Base-by-base conservation (phyloP, 2,888 invertebrate species). In the Drosophila meridiana region DNA sequence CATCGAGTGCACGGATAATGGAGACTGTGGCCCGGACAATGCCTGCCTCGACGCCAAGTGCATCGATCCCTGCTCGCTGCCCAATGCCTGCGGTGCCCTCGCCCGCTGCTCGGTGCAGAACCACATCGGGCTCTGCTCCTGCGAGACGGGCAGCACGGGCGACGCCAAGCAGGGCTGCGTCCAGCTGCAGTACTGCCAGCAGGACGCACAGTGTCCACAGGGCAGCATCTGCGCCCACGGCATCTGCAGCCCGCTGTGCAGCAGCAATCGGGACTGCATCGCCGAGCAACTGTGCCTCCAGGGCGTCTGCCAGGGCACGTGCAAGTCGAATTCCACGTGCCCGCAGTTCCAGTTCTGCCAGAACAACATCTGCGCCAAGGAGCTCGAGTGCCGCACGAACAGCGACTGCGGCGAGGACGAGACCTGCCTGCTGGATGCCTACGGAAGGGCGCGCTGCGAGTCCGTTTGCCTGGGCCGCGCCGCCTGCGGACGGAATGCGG, bases 111-210 rank as follows among this genome's bases (percentile, higher is more conserved):
- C 95, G 3, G 94, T 97, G 0, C 94, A 94, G 77, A 97, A 97
- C 92, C 98, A 98, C 88, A 95, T 96, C 56, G 97, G 97, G 1
- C 94, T 96, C 43, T 98, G 98, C 90, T 95, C 95, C n/a, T 98
- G 98, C 91, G 94, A 96, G 82, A 94, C 97, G 32, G 98, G 98
- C 52, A 96, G 95, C 76, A 97, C 97, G 1, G 98, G 98, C 34
- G 97, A 98, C 93, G 97, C 98, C 13, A 96, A 96, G 71, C 94
- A 97, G 73, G 98, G 98, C 14, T 98, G 98, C 91, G 95, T 96
- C 34, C 95, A 96, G 2, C 94, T 98, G 59, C 97, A 97, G 84
- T 97, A 97, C 87, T 98, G 98, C 89, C 95, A 95, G 56, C 94
- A 94, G 64, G 97, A 98, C 78, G 94, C 94, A 47, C 97, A 97